Evolutionary conservation across 92 coral and sea anemone species (phyloP), one percentile per base, ranked within the genome.

Genomic region (Paramuricea clavata): DNA sequence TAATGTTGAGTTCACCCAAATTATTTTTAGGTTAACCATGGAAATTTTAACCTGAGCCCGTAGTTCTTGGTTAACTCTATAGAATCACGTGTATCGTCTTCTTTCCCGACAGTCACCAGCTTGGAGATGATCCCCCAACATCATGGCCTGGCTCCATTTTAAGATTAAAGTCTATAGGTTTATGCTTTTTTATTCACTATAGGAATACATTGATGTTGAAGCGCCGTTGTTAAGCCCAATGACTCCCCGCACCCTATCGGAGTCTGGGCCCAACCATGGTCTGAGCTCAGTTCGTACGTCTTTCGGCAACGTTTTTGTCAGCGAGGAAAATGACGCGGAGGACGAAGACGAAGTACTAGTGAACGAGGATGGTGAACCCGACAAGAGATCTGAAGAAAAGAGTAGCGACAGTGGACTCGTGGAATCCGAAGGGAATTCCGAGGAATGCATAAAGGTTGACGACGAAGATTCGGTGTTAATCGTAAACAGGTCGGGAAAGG

Each of bases 141-240:
- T n/a, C n/a, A n/a, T n/a, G n/a, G n/a, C n/a, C n/a, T n/a, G n/a
- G n/a, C n/a, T n/a, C n/a, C n/a, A n/a, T n/a, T n/a, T n/a, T n/a
- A n/a, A n/a, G n/a, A n/a, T n/a, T n/a, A n/a, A n/a, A n/a, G n/a
- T n/a, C n/a, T n/a, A n/a, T n/a, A n/a, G n/a, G n/a, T n/a, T n/a
- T n/a, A n/a, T n/a, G n/a, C n/a, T n/a, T 16, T 28, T 28, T 9
- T 7, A 15, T 31, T 31, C 19, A 6, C 49, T 79, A 0, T 39
- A 96, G 99, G 99, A 96, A 27, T 96, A 96, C 90, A 79, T 96
- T 57, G 99, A 94, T 70, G 90, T 94, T 7, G 90, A 92, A 61
- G 95, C 92, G n/a, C 93, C 98, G 4, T 84, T 96, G 7, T 76
- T 96, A 22, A 96, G 98, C 47, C 99, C 99, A 11, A 94, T 94